phyloP scores from a whole-genome alignment of 2,113 vertebrate genomes.

The Octodon degus region DNA sequence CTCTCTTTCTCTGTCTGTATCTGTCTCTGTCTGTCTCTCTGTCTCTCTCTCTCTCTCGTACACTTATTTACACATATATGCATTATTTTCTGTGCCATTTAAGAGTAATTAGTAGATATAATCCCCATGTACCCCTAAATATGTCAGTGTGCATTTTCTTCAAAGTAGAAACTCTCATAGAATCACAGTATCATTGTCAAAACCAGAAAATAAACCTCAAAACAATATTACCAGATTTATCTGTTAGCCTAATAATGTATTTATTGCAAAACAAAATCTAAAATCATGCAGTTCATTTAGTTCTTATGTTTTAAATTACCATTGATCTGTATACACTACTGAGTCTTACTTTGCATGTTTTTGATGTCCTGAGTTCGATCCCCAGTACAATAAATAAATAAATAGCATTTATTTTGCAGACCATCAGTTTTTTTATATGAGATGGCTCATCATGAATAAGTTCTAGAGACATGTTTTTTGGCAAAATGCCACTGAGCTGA shows the following conservation, averaged over 20 bases:
- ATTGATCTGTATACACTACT: not conserved
- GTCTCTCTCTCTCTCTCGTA: no score
- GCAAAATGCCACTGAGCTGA: not conserved
- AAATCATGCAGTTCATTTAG: conserved; percentile 18
- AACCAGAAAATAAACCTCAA: conserved; percentile 25
- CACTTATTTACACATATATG: not conserved
- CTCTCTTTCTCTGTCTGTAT: not conserved
- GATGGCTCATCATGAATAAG: conserved; percentile 26
- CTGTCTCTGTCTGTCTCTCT: no score
- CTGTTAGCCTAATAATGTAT: not conserved
- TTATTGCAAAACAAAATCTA: conserved; percentile 22
- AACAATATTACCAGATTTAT: not conserved
- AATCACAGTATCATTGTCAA: not conserved
- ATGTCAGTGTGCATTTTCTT: not conserved
- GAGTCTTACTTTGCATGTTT: not conserved
- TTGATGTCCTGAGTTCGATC: not conserved
- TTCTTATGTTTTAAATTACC: not conserved
- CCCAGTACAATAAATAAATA: not conserved
- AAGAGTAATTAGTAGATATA: not conserved
- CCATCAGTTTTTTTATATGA: not conserved
- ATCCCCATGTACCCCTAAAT: not conserved
- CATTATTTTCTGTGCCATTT: not conserved
- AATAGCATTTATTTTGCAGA: not conserved
- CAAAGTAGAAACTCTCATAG: not conserved
- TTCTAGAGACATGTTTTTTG: not conserved